Evolutionary conservation across 1,140 invertebrate species (phyloP).

Genomic region (Rhizoglyphus robini): DNA sequence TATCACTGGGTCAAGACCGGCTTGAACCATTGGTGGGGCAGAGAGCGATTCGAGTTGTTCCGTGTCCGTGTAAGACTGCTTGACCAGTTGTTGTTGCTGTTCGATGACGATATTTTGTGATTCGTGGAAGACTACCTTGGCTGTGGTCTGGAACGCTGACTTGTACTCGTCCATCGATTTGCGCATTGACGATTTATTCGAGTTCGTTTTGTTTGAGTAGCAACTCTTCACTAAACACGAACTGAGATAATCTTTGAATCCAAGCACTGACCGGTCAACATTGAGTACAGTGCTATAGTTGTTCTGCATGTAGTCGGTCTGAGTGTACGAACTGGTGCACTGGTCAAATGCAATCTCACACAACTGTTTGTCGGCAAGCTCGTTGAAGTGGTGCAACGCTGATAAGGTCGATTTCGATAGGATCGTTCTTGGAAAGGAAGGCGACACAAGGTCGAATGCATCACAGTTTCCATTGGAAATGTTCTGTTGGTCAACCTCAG

Average conservation of each 20-base stretch:
- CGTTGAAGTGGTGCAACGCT: neutral
- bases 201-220: too few species aligned
- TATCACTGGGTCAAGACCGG: too few species aligned
- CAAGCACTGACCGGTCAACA: neutral
- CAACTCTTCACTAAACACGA: too few species aligned
- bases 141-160: neutral
- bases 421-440: neutral
- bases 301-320: neutral
- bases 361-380: conserved; percentile 1
- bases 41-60: too few species aligned
- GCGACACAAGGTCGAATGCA: neutral
- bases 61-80: too few species aligned
- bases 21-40: too few species aligned
- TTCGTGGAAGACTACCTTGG: neutral
- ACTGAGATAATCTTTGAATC: too few species aligned
- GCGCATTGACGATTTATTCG: neutral
- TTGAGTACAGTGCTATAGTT: neutral
- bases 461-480: neutral
- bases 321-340: neutral
- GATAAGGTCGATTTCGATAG: neutral
- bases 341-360: neutral
- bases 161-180: too few species aligned
- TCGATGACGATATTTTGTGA: too few species aligned
- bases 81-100: too few species aligned
- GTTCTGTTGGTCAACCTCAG: neutral